Conservation (phyloP, 2,797 vertebrate genomes). For the Danio choprae region DNA sequence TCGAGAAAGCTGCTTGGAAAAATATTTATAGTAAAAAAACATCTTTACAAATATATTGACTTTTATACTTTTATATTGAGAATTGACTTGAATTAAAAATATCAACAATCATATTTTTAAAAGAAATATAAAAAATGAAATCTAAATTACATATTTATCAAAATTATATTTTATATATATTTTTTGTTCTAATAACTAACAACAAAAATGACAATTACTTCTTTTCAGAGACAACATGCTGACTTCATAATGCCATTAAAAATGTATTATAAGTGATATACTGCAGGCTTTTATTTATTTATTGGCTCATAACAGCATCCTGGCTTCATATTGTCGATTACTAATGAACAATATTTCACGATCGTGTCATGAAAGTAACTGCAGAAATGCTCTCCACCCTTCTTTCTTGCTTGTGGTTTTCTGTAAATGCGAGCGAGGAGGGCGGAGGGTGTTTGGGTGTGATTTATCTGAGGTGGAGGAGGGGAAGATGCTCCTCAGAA, state of each 20-base stretch:
- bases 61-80: no score
- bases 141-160: neutral
- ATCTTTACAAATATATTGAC: no score
- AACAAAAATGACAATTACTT: neutral
- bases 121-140: no score
- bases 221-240: neutral
- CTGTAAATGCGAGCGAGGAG: constrained; percentile 8
- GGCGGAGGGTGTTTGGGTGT: constrained; percentile 10
- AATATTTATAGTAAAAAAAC: no score
- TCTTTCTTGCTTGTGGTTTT: constrained; percentile 22
- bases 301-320: neutral
- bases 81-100: no score
- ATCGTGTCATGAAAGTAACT: neutral
- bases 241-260: neutral
- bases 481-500: constrained; percentile 25
- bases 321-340: neutral
- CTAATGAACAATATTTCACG: neutral
- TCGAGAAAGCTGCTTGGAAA: no score
- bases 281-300: neutral
- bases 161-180: neutral
- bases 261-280: neutral
- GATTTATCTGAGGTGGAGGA: constrained; percentile 44
- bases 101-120: no score
- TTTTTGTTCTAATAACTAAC: no score
- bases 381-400: neutral